These are phyloP conservation scores for Selene dorsalis DNA, from an alignment of 2,797 vertebrate genomes.

Conservation along the genomic window DNA sequence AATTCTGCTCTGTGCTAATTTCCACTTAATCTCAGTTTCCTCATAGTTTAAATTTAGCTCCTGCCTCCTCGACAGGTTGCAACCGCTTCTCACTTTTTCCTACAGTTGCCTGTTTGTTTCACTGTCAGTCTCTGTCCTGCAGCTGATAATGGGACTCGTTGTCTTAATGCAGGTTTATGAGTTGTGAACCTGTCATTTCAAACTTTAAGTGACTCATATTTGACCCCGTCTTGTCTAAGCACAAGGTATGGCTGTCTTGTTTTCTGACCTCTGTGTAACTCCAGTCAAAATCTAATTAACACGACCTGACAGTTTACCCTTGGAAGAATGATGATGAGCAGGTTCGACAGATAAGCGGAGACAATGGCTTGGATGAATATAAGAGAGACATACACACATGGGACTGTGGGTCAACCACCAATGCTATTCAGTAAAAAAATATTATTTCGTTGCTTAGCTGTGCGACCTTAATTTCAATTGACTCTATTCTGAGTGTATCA, in stretches of 20 bases:
- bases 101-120: conserved; percentile 47
- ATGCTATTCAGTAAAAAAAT: not conserved
- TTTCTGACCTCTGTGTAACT: conserved; percentile 41
- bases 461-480: not conserved
- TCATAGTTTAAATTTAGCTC: conserved; percentile 20
- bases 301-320: conserved; percentile 63
- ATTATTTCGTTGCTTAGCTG: not conserved
- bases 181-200: conserved; percentile 57
- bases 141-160: conserved; percentile 41
- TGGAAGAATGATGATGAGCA: conserved; percentile 61
- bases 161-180: conserved; percentile 39
- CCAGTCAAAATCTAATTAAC: conserved; percentile 65
- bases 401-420: not conserved
- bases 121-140: conserved; percentile 42
- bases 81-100: conserved; percentile 13
- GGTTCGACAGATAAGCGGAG: conserved; percentile 50
- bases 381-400: not conserved
- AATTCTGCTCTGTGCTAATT: conserved; percentile 24
- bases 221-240: conserved; percentile 53
- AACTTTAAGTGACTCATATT: conserved; percentile 61
- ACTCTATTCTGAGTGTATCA: not conserved
- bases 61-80: conserved; percentile 51
- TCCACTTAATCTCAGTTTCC: conserved; percentile 25
- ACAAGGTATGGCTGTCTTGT: conserved; percentile 46
- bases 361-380: conserved; percentile 1